phyloP scores from a whole-genome alignment of 2,797 vertebrate genomes.

The Coccyzus lansbergi region DNA sequence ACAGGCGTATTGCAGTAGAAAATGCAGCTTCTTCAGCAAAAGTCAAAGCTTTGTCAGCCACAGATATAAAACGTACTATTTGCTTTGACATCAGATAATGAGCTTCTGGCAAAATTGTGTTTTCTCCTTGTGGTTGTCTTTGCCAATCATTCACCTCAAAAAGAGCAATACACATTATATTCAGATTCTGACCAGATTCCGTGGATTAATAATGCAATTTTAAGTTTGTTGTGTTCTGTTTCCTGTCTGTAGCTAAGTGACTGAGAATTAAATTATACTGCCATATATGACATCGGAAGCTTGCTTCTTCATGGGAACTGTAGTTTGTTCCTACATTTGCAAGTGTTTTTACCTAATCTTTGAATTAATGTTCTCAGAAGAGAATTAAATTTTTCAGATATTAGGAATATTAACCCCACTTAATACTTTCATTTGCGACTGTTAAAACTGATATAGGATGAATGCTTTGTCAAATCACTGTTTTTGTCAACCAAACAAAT shows the following conservation, averaged over 20 bases:
- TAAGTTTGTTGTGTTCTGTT: neutral
- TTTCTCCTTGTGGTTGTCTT: conserved; percentile 4
- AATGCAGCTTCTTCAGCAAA: neutral
- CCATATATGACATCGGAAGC: neutral
- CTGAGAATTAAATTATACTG: neutral
- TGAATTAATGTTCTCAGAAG: neutral
- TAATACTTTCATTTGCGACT: neutral
- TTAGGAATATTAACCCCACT: neutral
- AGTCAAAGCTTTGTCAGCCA: neutral
- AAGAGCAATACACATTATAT: neutral
- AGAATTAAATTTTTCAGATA: neutral
- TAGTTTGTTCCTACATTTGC: neutral
- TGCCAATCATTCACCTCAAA: conserved; percentile 21
- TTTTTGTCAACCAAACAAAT: neutral
- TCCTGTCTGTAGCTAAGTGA: neutral
- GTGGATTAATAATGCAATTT: neutral
- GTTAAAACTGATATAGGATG: neutral
- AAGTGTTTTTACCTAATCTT: neutral
- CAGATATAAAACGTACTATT: conserved; percentile 4
- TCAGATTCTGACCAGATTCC: neutral
- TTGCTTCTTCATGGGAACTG: neutral
- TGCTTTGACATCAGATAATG: conserved; percentile 41
- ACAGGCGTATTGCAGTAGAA: neutral
- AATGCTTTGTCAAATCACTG: neutral
- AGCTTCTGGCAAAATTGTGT: conserved; percentile 36